phyloP scores from a whole-genome alignment of 2,113 vertebrate species.

The Brachyhypopomus occidentalis region DNA sequence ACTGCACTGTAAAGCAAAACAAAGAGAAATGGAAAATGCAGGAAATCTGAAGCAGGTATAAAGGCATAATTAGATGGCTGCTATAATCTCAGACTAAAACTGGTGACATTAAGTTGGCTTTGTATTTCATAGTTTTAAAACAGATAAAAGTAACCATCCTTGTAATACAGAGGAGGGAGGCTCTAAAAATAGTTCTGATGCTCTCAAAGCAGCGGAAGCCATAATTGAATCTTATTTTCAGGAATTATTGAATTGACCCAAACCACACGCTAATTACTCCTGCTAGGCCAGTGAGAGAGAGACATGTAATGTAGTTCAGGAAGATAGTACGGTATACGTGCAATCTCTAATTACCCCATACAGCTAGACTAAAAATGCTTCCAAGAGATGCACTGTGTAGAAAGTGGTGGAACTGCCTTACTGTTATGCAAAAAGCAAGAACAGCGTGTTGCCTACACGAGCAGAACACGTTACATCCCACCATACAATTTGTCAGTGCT shows the following conservation, averaged over 20 bases:
- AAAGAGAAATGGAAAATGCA: neutral
- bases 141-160: slow-evolving; percentile 67
- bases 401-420: neutral
- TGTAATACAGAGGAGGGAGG: slow-evolving; percentile 62
- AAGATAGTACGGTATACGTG: slow-evolving; percentile 68
- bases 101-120: slow-evolving; percentile 58
- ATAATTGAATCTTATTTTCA: slow-evolving; percentile 83
- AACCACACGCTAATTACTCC: slow-evolving; percentile 78
- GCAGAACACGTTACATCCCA: neutral
- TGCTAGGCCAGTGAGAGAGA: slow-evolving; percentile 65
- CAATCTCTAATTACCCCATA: slow-evolving; percentile 51
- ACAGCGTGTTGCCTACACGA: neutral
- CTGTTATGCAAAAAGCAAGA: neutral
- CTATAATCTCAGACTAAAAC: slow-evolving; percentile 55
- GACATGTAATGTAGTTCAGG: slow-evolving; percentile 72
- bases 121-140: slow-evolving; percentile 64
- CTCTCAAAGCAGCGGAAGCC: slow-evolving; percentile 71
- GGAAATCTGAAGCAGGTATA: slow-evolving; percentile 56
- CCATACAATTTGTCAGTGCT: neutral
- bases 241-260: slow-evolving; percentile 80
- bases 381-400: slow-evolving; percentile 30
- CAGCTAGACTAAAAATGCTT: slow-evolving; percentile 14
- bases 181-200: slow-evolving; percentile 72
- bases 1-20: neutral
- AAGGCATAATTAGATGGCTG: slow-evolving; percentile 66